Conservation (phyloP, 1,140 invertebrate species). For the Sitodiplosis mosellana region DNA sequence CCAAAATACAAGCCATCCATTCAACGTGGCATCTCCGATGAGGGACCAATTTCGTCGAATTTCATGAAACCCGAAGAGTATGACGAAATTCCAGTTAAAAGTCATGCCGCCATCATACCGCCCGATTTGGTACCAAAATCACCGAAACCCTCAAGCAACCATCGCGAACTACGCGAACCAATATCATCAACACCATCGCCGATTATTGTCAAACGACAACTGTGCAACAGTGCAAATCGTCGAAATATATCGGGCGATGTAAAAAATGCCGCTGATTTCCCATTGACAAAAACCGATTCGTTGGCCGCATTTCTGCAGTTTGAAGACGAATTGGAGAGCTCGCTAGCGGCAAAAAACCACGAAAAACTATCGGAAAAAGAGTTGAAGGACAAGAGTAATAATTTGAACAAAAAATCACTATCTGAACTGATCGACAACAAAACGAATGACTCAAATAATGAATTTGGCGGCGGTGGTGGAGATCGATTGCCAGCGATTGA, state of each 20-base stretch:
- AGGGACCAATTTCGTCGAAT: slow-evolving; percentile 23
- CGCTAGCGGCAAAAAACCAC: slow-evolving; percentile 5
- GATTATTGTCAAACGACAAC: neutral
- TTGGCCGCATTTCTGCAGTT: slow-evolving; percentile 23
- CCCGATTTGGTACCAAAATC: neutral
- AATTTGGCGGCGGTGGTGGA: neutral
- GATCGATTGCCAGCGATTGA: neutral
- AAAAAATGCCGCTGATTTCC: slow-evolving; percentile 4
- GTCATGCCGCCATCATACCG: neutral
- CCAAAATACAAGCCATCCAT: slow-evolving; percentile 16
- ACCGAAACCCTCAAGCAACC: neutral
- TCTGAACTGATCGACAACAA: slow-evolving; percentile 4
- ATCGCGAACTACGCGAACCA: no score
- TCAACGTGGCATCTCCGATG: slow-evolving; percentile 22
- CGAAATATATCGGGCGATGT: slow-evolving; percentile 9
- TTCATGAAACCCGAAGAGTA: slow-evolving; percentile 24
- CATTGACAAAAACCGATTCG: slow-evolving; percentile 21
- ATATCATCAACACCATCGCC: no score
- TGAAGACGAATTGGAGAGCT: slow-evolving; percentile 20
- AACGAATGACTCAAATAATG: neutral
- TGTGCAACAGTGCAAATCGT: slow-evolving; percentile 11
- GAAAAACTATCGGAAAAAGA: slow-evolving; percentile 15
- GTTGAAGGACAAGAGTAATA: slow-evolving; percentile 23
- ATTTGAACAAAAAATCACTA: slow-evolving; percentile 21
- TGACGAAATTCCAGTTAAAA: slow-evolving; percentile 22